Percentiles rank a stretch among this genome's conserved stretches.
phyloP scores from a whole-genome alignment of 2,888 invertebrate species.

The Cheilosia vulpina region DNA sequence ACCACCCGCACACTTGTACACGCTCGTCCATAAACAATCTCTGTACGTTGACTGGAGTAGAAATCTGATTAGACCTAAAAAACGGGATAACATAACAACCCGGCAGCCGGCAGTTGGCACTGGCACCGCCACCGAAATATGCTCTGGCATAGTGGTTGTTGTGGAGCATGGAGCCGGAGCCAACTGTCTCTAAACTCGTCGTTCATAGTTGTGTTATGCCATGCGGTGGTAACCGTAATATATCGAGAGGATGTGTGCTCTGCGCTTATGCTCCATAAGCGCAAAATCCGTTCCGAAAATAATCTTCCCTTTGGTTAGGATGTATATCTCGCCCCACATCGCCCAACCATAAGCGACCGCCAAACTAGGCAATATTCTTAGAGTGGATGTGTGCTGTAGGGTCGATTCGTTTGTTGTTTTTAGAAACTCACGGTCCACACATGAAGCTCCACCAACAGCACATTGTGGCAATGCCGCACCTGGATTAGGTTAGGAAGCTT shows the following conservation, averaged over 20 bases:
- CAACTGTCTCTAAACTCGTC: conserved; percentile 66
- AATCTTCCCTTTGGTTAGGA: conserved; percentile 72
- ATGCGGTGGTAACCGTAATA: conserved; percentile 55
- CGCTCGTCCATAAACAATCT: conserved; percentile 70
- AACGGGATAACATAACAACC: conserved; percentile 72
- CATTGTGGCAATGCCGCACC: conserved; percentile 24
- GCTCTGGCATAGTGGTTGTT: conserved; percentile 49
- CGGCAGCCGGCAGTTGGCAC: conserved; percentile 48
- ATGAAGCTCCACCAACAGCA: conserved; percentile 18
- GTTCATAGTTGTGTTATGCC: conserved; percentile 69
- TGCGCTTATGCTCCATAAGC: conserved; percentile 68
- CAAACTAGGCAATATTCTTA: conserved; percentile 65
- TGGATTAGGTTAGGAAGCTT: conserved; percentile 48
- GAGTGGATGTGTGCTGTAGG: conserved; percentile 28
- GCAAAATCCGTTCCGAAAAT: conserved; percentile 74
- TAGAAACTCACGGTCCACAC: conserved; percentile 32
- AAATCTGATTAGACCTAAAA: conserved; percentile 79
- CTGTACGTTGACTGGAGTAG: conserved; percentile 70
- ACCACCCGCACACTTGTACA: conserved; percentile 56
- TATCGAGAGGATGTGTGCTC: conserved; percentile 63
- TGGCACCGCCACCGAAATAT: conserved; percentile 57
- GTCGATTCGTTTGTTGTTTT: conserved; percentile 42
- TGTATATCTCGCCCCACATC: conserved; percentile 34
- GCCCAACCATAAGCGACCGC: conserved; percentile 56
- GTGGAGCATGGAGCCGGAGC: conserved; percentile 49